Conservation (phyloP, 2,888 invertebrate genomes). For the Rhyacophila evoluta region DNA sequence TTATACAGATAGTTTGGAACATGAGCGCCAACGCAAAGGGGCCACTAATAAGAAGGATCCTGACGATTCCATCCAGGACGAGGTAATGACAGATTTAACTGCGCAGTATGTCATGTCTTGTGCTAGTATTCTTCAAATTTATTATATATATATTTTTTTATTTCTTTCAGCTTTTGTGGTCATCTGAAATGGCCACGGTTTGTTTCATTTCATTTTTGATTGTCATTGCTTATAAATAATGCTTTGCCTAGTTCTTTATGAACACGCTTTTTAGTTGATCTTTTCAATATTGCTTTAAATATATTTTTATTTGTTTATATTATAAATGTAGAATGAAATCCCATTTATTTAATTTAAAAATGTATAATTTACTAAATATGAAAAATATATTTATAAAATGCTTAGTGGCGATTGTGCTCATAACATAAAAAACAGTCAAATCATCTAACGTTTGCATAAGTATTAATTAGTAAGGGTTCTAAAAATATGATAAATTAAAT, state of each 20-base stretch:
- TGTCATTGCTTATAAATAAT: background rate
- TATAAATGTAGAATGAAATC: background rate
- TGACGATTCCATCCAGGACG: slow-evolving; percentile 43
- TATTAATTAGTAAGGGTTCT: too few species aligned
- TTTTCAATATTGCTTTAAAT: background rate
- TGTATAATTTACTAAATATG: too few species aligned
- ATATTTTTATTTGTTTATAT: background rate
- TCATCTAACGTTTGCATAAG: too few species aligned
- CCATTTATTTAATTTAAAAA: too few species aligned
- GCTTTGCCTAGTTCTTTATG: background rate
- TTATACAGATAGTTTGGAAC: slow-evolving; percentile 81
- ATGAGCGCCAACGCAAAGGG: slow-evolving; percentile 58
- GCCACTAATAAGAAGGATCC: slow-evolving; percentile 56
- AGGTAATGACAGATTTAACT: slow-evolving; percentile 46
- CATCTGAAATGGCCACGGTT: background rate
- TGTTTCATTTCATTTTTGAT: background rate
- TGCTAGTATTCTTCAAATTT: background rate
- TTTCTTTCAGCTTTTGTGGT: slow-evolving; percentile 13
- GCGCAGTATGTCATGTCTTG: slow-evolving; percentile 12
- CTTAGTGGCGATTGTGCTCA: too few species aligned
- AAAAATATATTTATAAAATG: too few species aligned
- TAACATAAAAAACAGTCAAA: too few species aligned
- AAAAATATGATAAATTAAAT: too few species aligned
- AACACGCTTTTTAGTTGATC: background rate
- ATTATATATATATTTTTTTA: background rate